A percentile compares a stretch with the other conserved stretches of the same genome.
These are phyloP conservation scores for Drosophila rufa DNA, from an alignment of 1,140 invertebrate species.

Conservation along the genomic window DNA sequence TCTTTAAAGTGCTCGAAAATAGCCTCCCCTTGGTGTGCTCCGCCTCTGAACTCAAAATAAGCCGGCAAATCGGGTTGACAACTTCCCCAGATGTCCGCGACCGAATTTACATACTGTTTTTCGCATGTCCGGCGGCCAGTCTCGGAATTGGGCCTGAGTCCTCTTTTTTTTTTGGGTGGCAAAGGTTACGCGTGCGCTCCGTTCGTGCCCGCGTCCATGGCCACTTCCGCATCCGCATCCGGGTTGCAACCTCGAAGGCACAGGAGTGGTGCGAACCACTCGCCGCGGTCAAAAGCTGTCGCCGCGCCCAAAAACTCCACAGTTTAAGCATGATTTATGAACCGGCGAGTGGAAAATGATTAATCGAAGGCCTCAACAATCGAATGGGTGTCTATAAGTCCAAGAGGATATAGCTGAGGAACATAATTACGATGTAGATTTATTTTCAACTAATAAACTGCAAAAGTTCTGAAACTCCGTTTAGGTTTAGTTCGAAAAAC, in stretches of 20 bases:
- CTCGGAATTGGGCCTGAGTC: conserved; percentile 11
- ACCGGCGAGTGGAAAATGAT: conserved; percentile 27
- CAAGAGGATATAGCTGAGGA: not conserved
- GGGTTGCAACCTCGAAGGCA: conserved; percentile 1
- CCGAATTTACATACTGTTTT: conserved; percentile 32
- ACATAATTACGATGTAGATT: too few relatives aligned
- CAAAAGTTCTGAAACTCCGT: too few relatives aligned
- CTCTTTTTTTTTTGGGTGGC: conserved; percentile 19
- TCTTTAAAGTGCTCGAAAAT: too few relatives aligned
- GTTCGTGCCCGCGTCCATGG: conserved; percentile 62
- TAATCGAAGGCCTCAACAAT: conserved; percentile 22
- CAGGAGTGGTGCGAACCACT: conserved; percentile 38
- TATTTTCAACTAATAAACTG: not conserved
- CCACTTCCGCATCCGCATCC: conserved; percentile 4
- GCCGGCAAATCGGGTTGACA: conserved; percentile 56
- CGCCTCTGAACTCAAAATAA: conserved; percentile 19
- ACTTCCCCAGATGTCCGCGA: conserved; percentile 47
- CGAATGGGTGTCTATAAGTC: conserved; percentile 9
- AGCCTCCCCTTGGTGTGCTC: not conserved
- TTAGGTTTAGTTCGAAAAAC: too few relatives aligned
- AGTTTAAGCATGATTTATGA: conserved; percentile 68
- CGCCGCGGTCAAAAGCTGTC: conserved; percentile 65
- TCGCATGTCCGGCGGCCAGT: not conserved
- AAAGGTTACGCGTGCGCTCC: conserved; percentile 77
- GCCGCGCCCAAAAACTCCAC: conserved; percentile 47